Evolutionary conservation across 2,113 vertebrate species (phyloP).

Genomic region (Salminus brasiliensis): DNA sequence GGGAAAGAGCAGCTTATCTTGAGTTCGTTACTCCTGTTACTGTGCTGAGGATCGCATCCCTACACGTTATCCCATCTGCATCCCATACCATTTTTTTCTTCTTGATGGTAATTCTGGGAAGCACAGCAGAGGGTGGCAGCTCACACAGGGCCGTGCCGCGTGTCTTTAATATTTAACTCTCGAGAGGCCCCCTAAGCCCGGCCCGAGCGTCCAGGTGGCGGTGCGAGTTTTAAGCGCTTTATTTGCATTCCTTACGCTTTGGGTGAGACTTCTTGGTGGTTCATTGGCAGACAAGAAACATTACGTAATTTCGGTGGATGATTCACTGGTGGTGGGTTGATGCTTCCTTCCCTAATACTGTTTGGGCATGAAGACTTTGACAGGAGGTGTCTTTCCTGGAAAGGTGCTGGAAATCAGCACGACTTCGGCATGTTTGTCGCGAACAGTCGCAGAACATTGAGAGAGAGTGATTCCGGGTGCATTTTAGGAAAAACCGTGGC

Average conservation of each 20-base stretch:
- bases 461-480: background rate
- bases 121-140: constrained; percentile 31
- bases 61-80: constrained; percentile 30
- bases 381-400: constrained; percentile 39
- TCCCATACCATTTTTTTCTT: constrained; percentile 12
- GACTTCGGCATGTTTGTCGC: background rate
- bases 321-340: constrained; percentile 60
- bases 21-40: constrained; percentile 41
- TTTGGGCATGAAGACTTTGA: constrained; percentile 45
- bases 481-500: background rate
- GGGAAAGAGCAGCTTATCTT: constrained; percentile 27
- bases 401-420: constrained; percentile 17
- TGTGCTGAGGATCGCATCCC: constrained; percentile 27
- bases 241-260: constrained; percentile 19
- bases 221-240: constrained; percentile 17
- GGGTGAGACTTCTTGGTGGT: constrained; percentile 26
- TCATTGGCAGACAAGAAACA: constrained; percentile 39
- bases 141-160: constrained; percentile 21
- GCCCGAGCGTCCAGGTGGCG: constrained; percentile 21
- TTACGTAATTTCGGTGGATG: constrained; percentile 55
- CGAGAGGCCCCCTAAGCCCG: constrained; percentile 10
- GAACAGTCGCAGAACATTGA: background rate
- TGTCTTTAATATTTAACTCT: constrained; percentile 49
- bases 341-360: constrained; percentile 50
- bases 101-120: constrained; percentile 23